Evolutionary conservation across 2,113 vertebrate species (phyloP).

Genomic region (Rhea americana): DNA sequence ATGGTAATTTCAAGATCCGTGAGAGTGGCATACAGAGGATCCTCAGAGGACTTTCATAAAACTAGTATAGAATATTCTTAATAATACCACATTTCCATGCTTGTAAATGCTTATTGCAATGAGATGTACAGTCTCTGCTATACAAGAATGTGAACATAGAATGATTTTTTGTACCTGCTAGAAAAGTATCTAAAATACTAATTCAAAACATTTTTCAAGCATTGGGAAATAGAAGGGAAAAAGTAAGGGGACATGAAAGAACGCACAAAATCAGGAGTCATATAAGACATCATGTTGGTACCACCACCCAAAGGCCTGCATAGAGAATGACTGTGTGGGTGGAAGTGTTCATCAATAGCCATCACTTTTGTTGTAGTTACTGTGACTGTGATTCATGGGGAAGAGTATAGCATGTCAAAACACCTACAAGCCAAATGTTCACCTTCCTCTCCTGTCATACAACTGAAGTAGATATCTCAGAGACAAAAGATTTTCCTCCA

Average conservation of each 20-base stretch:
- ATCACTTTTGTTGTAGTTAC: not conserved
- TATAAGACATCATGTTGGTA: not conserved
- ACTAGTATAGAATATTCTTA: not conserved
- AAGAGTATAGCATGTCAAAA: conserved; percentile 4
- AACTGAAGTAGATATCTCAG: not conserved
- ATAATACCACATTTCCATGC: not conserved
- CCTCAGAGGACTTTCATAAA: not conserved
- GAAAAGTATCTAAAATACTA: not conserved
- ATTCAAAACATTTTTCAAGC: not conserved
- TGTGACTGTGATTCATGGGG: not conserved
- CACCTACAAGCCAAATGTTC: conserved; percentile 25
- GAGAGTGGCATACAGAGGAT: not conserved
- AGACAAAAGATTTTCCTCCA: not conserved
- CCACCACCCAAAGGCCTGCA: not conserved
- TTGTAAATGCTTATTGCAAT: not conserved
- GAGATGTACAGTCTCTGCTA: not conserved
- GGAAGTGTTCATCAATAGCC: not conserved
- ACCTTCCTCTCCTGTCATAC: not conserved
- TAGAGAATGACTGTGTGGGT: not conserved
- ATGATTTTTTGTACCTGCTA: not conserved
- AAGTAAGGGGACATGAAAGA: not conserved
- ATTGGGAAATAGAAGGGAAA: not conserved
- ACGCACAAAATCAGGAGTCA: not conserved
- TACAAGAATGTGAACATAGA: not conserved
- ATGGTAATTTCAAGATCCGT: not conserved